A percentile compares a stretch with the other conserved stretches of the same genome.
Evolutionary conservation across 2,113 vertebrate genomes (phyloP).

Genomic region (Tachysurus vachellii): DNA sequence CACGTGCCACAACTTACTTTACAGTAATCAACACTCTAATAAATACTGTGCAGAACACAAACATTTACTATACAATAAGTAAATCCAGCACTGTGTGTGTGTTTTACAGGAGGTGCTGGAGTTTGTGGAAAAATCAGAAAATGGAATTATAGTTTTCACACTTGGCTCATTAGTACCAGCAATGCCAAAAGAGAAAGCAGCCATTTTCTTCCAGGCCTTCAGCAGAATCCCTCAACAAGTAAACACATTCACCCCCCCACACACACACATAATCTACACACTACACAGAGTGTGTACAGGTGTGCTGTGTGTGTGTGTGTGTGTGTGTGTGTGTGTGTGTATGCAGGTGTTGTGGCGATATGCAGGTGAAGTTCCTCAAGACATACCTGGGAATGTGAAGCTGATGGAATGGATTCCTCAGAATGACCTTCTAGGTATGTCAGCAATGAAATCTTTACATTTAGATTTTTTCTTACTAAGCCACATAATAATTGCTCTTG

Average conservation of each 20-base stretch:
- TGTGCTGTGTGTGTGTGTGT: background rate
- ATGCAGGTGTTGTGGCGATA: constrained; percentile 89
- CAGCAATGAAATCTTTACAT: background rate
- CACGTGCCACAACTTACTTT: background rate
- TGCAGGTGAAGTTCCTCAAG: constrained; percentile 71
- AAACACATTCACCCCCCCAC: constrained; percentile 28
- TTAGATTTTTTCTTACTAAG: background rate
- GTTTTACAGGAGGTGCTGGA: constrained; percentile 80
- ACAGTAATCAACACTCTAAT: background rate
- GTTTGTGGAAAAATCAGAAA: constrained; percentile 84
- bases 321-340: background rate
- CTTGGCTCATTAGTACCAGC: constrained; percentile 85
- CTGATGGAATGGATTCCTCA: constrained; percentile 93
- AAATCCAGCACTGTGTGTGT: background rate
- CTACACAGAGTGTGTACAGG: background rate
- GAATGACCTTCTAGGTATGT: constrained; percentile 87
- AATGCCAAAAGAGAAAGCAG: constrained; percentile 78
- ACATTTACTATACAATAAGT: background rate
- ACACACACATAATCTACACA: background rate
- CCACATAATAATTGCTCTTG: background rate
- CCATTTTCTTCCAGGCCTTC: constrained; percentile 82
- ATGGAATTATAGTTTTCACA: constrained; percentile 90
- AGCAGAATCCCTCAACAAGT: constrained; percentile 88
- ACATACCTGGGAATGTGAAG: constrained; percentile 81
- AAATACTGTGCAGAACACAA: background rate